These are phyloP conservation scores for Ashinkailepas kermadecensis DNA, from an alignment of 2,888 invertebrate species.

Conservation along the genomic window DNA sequence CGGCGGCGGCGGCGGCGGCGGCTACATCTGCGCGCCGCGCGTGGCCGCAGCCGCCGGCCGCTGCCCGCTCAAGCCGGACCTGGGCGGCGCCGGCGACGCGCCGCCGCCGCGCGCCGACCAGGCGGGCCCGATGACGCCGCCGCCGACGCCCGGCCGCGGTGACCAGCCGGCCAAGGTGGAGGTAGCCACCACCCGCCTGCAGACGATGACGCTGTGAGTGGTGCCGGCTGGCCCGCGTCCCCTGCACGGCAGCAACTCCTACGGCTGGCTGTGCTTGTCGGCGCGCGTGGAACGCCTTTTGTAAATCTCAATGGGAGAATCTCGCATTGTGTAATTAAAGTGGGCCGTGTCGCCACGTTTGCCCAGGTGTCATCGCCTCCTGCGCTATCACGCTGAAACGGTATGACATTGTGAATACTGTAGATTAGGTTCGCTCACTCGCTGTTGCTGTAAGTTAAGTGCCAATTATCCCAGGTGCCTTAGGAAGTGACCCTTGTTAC, in stretches of 20 bases:
- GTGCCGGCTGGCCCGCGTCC: neutral
- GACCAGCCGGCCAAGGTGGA: slow-evolving; percentile 18
- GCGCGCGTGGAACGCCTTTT: neutral
- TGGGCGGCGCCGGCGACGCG: neutral
- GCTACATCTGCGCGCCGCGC: slow-evolving; percentile 16
- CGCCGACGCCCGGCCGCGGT: slow-evolving; percentile 3
- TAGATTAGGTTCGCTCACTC: slow-evolving; percentile 6
- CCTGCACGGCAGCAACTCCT: neutral
- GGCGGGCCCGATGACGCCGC: slow-evolving; percentile 2
- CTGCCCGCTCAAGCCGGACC: neutral
- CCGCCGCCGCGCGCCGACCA: neutral
- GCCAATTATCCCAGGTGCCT: slow-evolving; percentile 21
- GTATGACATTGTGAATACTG: slow-evolving; percentile 4
- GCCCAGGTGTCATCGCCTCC: neutral
- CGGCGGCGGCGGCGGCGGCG: neutral
- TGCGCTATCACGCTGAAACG: neutral
- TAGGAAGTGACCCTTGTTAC: slow-evolving; percentile 19
- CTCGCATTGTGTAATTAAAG: neutral
- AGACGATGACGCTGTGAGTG: slow-evolving; percentile 17
- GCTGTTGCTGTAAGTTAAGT: neutral
- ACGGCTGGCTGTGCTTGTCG: neutral
- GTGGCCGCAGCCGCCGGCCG: neutral
- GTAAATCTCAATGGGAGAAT: neutral
- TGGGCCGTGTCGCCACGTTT: neutral
- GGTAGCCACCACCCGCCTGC: neutral